phyloP scores from a whole-genome alignment of 2,797 vertebrate species.

The Eulemur coronatus region DNA sequence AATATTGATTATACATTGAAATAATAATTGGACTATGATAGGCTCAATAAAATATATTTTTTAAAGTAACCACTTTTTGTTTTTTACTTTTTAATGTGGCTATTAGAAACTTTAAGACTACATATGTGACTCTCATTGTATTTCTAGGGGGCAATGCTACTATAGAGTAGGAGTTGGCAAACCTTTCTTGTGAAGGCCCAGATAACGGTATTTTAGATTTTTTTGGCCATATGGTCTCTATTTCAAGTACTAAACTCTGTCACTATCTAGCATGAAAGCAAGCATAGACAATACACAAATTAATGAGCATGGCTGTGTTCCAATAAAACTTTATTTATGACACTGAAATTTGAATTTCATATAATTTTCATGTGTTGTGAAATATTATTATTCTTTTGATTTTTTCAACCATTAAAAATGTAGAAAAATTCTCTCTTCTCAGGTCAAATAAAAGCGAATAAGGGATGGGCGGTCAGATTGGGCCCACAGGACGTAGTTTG shows the following conservation, averaged over 20 bases:
- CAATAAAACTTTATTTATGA: conserved; percentile 19
- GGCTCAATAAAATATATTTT: neutral
- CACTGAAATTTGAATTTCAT: neutral
- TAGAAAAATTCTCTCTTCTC: neutral
- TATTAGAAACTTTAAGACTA: neutral
- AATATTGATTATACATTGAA: neutral
- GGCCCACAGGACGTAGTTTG: neutral
- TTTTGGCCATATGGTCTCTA: neutral
- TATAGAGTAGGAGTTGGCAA: neutral
- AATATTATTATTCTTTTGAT: neutral
- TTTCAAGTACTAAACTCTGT: neutral
- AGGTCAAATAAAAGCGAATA: neutral
- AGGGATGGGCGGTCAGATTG: neutral
- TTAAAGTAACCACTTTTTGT: neutral
- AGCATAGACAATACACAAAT: neutral
- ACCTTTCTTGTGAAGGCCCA: neutral
- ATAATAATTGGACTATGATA: neutral
- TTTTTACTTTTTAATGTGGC: neutral
- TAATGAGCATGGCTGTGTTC: neutral
- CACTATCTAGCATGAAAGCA: neutral
- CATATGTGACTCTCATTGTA: neutral
- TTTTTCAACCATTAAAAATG: neutral
- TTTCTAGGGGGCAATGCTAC: neutral
- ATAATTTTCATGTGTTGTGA: neutral
- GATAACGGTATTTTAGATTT: neutral